Evolutionary conservation across 2,797 vertebrate genomes (phyloP).

Genomic region (Pseudotriccus pelzelni): DNA sequence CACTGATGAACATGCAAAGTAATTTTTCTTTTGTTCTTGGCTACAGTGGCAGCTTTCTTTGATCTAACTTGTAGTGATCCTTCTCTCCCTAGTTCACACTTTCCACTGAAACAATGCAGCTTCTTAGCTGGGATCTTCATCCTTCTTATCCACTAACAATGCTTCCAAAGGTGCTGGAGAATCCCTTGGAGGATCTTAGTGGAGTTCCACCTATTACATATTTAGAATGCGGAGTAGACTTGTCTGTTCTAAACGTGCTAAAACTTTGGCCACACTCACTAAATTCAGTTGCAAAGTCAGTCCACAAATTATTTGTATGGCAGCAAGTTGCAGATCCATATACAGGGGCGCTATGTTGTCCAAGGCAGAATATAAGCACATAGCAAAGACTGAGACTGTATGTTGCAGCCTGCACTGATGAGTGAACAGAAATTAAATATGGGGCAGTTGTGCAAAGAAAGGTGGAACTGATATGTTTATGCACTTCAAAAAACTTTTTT

Average conservation of each 20-base stretch:
- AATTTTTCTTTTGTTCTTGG: neutral
- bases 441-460: neutral
- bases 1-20: neutral
- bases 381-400: neutral
- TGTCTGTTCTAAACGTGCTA: neutral
- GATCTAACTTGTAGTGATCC: neutral
- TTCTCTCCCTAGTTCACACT: neutral
- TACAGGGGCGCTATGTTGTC: neutral
- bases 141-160: neutral
- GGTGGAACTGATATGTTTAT: neutral
- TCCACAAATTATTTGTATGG: neutral
- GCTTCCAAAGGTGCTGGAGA: neutral
- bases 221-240: neutral
- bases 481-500: neutral
- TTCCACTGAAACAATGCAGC: neutral
- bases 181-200: neutral
- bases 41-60: neutral
- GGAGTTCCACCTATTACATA: neutral
- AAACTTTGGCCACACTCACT: neutral
- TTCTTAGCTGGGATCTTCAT: neutral
- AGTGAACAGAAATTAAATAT: neutral
- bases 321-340: neutral
- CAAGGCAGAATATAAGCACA: neutral
- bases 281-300: neutral
- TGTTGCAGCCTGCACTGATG: neutral